phyloP scores from a whole-genome alignment of 1,140 invertebrate genomes.

The Zaprionus gabonicus region DNA sequence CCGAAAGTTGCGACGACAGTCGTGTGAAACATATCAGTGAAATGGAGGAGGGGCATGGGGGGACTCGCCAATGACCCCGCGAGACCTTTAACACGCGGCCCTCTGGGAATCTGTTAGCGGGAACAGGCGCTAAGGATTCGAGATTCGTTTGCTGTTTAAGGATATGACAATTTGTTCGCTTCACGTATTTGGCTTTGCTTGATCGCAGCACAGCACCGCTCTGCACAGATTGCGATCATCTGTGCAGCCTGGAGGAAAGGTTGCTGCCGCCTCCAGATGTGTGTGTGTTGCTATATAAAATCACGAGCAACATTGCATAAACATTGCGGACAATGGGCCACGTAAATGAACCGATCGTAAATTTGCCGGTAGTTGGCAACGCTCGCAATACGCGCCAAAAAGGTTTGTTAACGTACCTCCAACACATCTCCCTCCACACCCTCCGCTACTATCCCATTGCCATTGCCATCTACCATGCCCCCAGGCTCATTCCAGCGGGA shows the following conservation, averaged over 20 bases:
- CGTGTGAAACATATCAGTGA: conserved; percentile 69
- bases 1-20: conserved; percentile 58
- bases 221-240: background rate
- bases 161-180: conserved; percentile 68
- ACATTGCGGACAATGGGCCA: conserved; percentile 75
- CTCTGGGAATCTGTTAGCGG: conserved; percentile 49
- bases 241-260: background rate
- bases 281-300: conserved; percentile 62
- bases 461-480: background rate
- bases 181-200: conserved; percentile 67
- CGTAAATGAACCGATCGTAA: conserved; percentile 78
- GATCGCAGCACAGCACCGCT: conserved; percentile 14
- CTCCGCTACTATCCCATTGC: no score
- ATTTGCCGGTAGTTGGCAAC: conserved; percentile 63
- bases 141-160: conserved; percentile 61
- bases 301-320: conserved; percentile 75
- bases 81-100: conserved; percentile 50
- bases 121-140: background rate
- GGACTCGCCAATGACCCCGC: conserved; percentile 53
- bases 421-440: no score
- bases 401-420: conserved; percentile 22
- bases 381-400: conserved; percentile 44
- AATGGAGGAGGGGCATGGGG: conserved; percentile 32
- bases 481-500: conserved; percentile 1
- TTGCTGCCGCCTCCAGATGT: conserved; percentile 41